Base-by-base conservation (phyloP, 1,140 invertebrate genomes). In the Arion vulgaris region DNA sequence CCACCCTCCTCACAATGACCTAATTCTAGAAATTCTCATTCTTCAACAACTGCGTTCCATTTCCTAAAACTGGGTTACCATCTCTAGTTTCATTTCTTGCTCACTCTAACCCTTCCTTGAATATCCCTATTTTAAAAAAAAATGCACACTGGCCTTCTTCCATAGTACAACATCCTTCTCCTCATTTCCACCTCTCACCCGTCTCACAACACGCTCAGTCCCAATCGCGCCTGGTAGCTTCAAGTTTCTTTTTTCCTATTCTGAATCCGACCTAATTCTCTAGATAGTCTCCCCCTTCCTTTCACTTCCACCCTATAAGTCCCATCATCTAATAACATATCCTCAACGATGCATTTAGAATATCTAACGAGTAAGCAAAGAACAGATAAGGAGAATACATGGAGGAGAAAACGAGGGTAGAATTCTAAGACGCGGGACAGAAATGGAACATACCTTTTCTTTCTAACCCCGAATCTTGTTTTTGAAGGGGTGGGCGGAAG, bases 401-500 rank as follows among this genome's bases (percentile, higher is more conserved):
- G 62, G 62, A 57, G 23, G 15, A 23, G 62, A 66, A 17, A 28
- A 66, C 4, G 62, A 28, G 17, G 28, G 32, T 2, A 36, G n/a
- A 36, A 34, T 34, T 4, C 19, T 34, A 36, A 72, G 28, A 57
- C 17, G 51, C 19, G 17, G 19, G 62, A 66, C 11, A 32, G 62
- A 66, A 66, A 66, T 17, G 62, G 28, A 66, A 66, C n/a, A 32
- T 19, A 2, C 7, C 0, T 26, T 53, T 74, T 41, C n/a, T 15
- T 32, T 45, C 19, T 75, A 41, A 23, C 26, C 28, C 41, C 41
- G 49, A 49, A 75, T 1, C 11, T 23, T 53, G 49, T 53, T 41
- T 75, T 32, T 45, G 34, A 26, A 41, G 41, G 32, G n/a, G 72
- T 28, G 38, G 72, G 72, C 45, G 72, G 73, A 75, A 26, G 73